Base-by-base conservation (phyloP, 2,888 invertebrate genomes). In the Flabesymbios commensalis region DNA sequence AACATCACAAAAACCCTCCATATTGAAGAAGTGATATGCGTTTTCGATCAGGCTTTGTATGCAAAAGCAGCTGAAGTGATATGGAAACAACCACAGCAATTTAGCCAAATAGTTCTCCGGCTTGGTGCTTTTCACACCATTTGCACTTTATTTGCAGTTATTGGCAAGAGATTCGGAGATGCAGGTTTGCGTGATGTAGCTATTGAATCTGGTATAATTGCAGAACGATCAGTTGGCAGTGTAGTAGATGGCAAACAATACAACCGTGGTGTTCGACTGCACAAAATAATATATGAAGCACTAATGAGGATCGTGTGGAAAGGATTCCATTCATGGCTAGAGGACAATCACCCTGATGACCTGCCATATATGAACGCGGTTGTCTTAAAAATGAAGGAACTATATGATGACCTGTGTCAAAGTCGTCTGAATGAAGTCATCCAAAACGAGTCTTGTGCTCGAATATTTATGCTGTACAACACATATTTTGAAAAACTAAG, bases 21-120 rank as follows among this genome's bases (percentile, higher is more conserved):
- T 36, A 14, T 58, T 19, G 58, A 58, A 14, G 42, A 32, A n/a
- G 55, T 58, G 5, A 53, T 53, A 19, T 33, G 58, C 51, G 61
- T 61, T 39, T 61, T 61, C 55, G 63, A 63, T 63, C 59, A 70
- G 59, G 68, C 69, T 48, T 43, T 68, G 29, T 70, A 59, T 66
- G 57, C 64, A n/a, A 70, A 68, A 53, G 68, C 63, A 33, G 53
- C 60, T 14, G 65, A 69, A 58, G 61, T 71, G 5, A 45, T 41
- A 10, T 66, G 66, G 64, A 67, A 63, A 48, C 55, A 68, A 48
- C 28, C 59, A 17, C 10, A 47, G 14, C 52, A 32, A 36, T 57
- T 57, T 29, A 29, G 48, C 31, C 33, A 47, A 17, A 24, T 70
- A n/a, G 43, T 70, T 24, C 22, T 70, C 7, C 51, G 59, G 56